phyloP scores from a whole-genome alignment of 2,797 vertebrate genomes.

The Austrolebias charrua region DNA sequence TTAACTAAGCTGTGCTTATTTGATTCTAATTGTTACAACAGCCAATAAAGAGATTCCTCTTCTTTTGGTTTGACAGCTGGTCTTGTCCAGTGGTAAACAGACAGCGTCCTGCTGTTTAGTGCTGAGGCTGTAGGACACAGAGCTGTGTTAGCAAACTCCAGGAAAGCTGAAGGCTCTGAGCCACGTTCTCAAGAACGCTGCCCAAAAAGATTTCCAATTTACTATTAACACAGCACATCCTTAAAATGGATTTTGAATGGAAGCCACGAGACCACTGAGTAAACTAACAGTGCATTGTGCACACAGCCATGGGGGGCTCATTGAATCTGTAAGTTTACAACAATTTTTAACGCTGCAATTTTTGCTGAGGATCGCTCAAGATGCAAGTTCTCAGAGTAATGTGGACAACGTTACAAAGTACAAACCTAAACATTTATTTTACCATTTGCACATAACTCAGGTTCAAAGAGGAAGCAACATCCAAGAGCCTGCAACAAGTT shows the following conservation, averaged over 20 bases:
- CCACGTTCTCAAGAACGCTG: conserved; percentile 45
- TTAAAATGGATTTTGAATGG: conserved; percentile 56
- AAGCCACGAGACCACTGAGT: conserved; percentile 41
- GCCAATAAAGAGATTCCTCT: conserved; percentile 18
- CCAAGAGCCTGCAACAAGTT: neutral
- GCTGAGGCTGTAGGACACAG: conserved; percentile 45
- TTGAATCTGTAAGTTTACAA: conserved; percentile 22
- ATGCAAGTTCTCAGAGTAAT: neutral
- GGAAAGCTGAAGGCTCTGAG: conserved; percentile 36
- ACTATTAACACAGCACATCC: conserved; percentile 42
- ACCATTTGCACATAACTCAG: neutral
- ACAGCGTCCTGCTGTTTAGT: conserved; percentile 23
- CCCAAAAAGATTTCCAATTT: conserved; percentile 37
- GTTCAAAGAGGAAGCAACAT: conserved; percentile 2
- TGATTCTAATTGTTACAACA: conserved; percentile 5
- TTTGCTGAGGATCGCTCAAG: conserved; percentile 1
- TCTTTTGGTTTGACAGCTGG: conserved; percentile 23
- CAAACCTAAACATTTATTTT: conserved; percentile 1
- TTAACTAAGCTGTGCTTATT: conserved; percentile 7
- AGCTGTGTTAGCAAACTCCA: conserved; percentile 59
- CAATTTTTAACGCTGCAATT: neutral
- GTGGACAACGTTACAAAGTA: conserved; percentile 3
- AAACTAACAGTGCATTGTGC: neutral
- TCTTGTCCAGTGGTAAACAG: conserved; percentile 34
- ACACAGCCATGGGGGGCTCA: conserved; percentile 1